Evolutionary conservation across 2,888 invertebrate genomes (phyloP).

Genomic region (Aradus depressus): DNA sequence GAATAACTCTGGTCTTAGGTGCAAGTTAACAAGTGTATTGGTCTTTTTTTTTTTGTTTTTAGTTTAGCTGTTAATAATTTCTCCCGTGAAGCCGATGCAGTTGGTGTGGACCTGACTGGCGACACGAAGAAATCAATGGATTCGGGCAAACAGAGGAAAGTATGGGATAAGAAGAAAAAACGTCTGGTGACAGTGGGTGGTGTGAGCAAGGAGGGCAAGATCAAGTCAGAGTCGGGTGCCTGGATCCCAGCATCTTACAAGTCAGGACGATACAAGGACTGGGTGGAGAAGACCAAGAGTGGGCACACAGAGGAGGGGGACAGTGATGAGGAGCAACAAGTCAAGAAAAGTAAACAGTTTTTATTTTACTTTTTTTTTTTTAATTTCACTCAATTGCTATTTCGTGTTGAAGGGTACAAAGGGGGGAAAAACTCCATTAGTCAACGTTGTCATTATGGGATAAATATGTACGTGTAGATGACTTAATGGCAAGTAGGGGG

Average conservation of each 20-base stretch:
- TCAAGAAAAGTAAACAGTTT: slow-evolving; percentile 16
- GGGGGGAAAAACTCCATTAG: too few species aligned
- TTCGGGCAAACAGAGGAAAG: slow-evolving; percentile 38
- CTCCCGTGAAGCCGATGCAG: slow-evolving; percentile 63
- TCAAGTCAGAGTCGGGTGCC: slow-evolving; percentile 88
- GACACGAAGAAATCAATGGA: slow-evolving; percentile 61
- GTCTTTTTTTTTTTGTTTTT: slow-evolving; percentile 22
- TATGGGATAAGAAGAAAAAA: slow-evolving; percentile 93
- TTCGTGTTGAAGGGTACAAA: too few species aligned
- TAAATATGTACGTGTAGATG: too few species aligned
- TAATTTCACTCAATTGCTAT: too few species aligned
- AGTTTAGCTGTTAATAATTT: slow-evolving; percentile 69
- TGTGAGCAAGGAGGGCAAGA: slow-evolving; percentile 49
- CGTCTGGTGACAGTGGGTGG: slow-evolving; percentile 71
- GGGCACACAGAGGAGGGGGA: slow-evolving; percentile 39
- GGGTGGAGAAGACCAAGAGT: slow-evolving; percentile 66
- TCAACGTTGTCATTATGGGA: too few species aligned
- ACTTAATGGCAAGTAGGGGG: too few species aligned
- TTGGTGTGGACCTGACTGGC: slow-evolving; percentile 70
- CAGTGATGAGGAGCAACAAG: slow-evolving; percentile 37
- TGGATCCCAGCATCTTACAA: slow-evolving; percentile 93
- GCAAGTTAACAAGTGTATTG: neutral
- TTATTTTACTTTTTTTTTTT: neutral
- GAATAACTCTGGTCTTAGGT: too few species aligned
- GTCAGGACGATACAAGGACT: slow-evolving; percentile 74